phyloP scores from a whole-genome alignment of 2,113 vertebrate genomes.

The Hirundichthys speculiger region DNA sequence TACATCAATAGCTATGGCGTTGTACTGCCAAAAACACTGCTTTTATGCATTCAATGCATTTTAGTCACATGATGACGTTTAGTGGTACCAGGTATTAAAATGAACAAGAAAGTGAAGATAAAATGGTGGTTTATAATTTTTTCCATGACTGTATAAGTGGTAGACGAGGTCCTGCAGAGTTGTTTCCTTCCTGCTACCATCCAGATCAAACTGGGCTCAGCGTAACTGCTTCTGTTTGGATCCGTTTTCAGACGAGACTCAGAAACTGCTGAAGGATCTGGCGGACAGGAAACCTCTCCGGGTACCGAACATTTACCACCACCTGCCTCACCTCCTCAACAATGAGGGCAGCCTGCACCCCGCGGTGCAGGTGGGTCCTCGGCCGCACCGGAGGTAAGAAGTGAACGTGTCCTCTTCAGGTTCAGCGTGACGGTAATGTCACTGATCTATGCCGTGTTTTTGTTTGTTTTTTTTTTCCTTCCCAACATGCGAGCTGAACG shows the following conservation, averaged over 20 bases:
- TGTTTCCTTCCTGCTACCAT: too few relatives aligned
- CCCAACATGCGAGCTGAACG: slow-evolving; percentile 12
- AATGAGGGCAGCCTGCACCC: slow-evolving; percentile 97
- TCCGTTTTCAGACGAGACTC: slow-evolving; percentile 87
- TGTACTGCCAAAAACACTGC: too few relatives aligned
- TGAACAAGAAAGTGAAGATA: too few relatives aligned
- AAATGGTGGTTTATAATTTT: too few relatives aligned
- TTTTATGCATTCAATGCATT: too few relatives aligned
- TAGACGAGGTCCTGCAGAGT: too few relatives aligned
- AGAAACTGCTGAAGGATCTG: slow-evolving; percentile 95
- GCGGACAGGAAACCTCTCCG: slow-evolving; percentile 92
- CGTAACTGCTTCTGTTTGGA: neutral
- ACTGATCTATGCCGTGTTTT: neutral
- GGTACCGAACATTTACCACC: slow-evolving; percentile 98
- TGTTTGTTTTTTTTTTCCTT: neutral
- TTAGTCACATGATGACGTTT: too few relatives aligned
- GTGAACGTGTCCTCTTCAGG: neutral
- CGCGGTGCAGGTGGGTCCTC: slow-evolving; percentile 91
- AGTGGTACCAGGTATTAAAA: too few relatives aligned
- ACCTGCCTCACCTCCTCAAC: slow-evolving; percentile 97
- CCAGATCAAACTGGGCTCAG: too few relatives aligned
- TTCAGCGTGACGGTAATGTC: neutral
- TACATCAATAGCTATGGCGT: too few relatives aligned
- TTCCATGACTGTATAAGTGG: too few relatives aligned
- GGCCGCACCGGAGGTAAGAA: slow-evolving; percentile 93